Percentiles rank a stretch among this genome's conserved stretches.
phyloP scores from a whole-genome alignment of 2,888 invertebrate species.

The Eretmocerus hayati region DNA sequence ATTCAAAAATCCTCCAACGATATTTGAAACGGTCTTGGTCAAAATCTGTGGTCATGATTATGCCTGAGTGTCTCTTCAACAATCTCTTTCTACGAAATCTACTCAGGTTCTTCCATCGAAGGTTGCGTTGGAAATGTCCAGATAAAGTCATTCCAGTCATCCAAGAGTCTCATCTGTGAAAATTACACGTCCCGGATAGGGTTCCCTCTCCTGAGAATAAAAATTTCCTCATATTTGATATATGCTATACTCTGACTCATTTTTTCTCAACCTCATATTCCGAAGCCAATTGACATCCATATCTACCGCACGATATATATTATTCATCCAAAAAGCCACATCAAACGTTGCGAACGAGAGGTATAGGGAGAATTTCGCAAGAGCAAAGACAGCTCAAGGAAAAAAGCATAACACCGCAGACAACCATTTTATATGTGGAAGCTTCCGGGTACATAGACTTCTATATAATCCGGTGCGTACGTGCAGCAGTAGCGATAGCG shows the following conservation, averaged over 20 bases:
- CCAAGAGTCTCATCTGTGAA: no score
- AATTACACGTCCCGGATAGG: no score
- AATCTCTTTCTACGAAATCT: no score
- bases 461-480: conserved; percentile 15
- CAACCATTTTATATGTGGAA: conserved; percentile 19
- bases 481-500: neutral
- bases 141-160: no score
- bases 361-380: neutral
- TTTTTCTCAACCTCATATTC: no score
- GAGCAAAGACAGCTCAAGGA: neutral
- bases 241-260: no score
- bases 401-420: conserved; percentile 3
- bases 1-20: no score
- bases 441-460: conserved; percentile 2
- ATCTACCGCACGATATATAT: conserved; percentile 8
- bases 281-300: conserved; percentile 10
- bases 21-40: no score
- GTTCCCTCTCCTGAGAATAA: neutral
- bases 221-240: neutral
- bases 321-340: conserved; percentile 18
- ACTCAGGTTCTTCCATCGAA: no score
- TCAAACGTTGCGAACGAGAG: conserved; percentile 9
- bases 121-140: no score
- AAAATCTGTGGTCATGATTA: no score
- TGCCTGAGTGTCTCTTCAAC: no score